These are phyloP conservation scores for Sylvicapra grimmia DNA, from an alignment of 2,113 vertebrate genomes.

Conservation along the genomic window DNA sequence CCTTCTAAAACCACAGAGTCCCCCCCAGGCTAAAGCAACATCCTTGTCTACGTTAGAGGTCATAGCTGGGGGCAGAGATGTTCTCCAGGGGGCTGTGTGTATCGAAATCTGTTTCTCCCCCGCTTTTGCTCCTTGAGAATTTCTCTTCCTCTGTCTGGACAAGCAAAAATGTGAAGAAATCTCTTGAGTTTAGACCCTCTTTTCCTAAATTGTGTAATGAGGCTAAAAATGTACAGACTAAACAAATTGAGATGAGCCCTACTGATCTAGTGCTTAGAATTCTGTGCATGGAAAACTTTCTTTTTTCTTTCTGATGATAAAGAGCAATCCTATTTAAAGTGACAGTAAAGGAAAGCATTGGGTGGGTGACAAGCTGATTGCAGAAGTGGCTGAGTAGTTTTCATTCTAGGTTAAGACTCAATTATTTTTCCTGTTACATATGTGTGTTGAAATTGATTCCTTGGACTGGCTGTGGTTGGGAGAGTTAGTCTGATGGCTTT, in stretches of 20 bases:
- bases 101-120: background rate
- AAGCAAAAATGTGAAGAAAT: background rate
- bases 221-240: slow-evolving; percentile 48
- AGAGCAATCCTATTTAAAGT: slow-evolving; percentile 29
- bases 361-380: background rate
- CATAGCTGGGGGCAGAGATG: background rate
- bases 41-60: background rate
- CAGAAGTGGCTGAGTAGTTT: background rate
- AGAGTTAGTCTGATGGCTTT: background rate
- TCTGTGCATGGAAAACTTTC: background rate
- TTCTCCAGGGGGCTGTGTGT: background rate
- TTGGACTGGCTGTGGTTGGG: background rate
- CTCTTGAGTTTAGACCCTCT: background rate
- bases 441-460: background rate
- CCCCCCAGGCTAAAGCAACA: background rate
- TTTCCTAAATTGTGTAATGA: background rate
- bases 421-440: background rate
- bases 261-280: background rate
- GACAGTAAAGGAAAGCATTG: background rate
- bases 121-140: background rate
- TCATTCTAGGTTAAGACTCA: background rate
- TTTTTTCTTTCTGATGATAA: background rate
- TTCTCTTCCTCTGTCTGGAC: background rate
- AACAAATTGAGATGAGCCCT: slow-evolving; percentile 20
- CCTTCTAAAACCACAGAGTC: background rate